Percentiles rank a stretch among this genome's conserved stretches.
These are phyloP conservation scores for Palloptera scutellata DNA, from an alignment of 2,888 invertebrate genomes.

Conservation along the genomic window DNA sequence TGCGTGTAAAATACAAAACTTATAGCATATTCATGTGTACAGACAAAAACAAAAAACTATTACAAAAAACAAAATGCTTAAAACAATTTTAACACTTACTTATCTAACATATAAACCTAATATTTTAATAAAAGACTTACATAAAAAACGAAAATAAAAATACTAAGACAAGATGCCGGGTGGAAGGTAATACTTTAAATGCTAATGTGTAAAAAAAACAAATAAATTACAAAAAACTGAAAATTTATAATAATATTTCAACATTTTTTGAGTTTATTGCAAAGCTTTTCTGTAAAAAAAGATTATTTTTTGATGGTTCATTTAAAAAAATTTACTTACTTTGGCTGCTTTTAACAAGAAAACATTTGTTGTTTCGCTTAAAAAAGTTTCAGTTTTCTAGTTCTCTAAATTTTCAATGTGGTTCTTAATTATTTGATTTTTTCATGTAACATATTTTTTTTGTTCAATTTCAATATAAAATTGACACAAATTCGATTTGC, in stretches of 20 bases:
- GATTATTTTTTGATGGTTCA: too few species aligned
- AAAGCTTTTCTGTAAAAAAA: too few species aligned
- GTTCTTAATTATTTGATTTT: too few species aligned
- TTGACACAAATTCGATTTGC: slow-evolving; percentile 41
- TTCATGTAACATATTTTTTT: neutral
- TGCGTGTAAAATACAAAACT: slow-evolving; percentile 4
- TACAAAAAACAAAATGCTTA: neutral
- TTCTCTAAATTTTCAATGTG: neutral
- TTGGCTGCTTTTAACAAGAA: neutral
- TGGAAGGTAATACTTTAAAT: slow-evolving; percentile 21
- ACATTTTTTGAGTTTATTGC: too few species aligned
- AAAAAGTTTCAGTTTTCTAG: neutral
- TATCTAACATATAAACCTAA: slow-evolving; percentile 1
- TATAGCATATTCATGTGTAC: too few species aligned
- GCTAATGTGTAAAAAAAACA: too few species aligned
- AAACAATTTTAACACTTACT: neutral
- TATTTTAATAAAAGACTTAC: neutral
- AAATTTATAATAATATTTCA: too few species aligned
- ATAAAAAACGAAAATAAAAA: slow-evolving; percentile 44
- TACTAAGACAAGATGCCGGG: slow-evolving; percentile 34
- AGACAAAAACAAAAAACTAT: too few species aligned
- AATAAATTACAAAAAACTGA: too few species aligned
- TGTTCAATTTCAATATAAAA: neutral
- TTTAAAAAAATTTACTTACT: too few species aligned
- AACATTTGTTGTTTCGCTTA: neutral